Percentiles rank a stretch among this genome's conserved stretches.
These are phyloP conservation scores for Styela plicata DNA, from an alignment of 23 tunicate species.

Conservation along the genomic window DNA sequence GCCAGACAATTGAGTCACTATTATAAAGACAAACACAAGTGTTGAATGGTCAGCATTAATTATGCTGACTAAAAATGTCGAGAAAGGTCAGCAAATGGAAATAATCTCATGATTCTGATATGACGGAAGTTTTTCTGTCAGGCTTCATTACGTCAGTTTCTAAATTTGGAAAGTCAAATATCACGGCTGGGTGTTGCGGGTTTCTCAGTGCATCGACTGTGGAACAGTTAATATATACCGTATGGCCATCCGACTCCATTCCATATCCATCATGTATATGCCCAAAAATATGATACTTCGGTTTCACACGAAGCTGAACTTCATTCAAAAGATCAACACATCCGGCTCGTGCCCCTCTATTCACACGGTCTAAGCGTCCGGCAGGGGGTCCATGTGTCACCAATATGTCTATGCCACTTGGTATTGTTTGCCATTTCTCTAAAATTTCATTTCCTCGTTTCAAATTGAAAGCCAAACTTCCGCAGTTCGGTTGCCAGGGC, in stretches of 20 bases:
- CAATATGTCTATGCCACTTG: constrained; percentile 65
- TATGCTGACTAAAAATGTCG: not conserved
- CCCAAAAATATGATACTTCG: constrained; percentile 79
- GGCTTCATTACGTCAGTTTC: not conserved
- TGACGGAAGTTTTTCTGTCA: not conserved
- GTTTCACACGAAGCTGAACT: constrained; percentile 76
- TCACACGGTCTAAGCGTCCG: constrained; percentile 30
- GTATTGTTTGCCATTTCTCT: constrained; percentile 82
- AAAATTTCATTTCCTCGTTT: constrained; percentile 52
- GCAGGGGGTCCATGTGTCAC: constrained; percentile 89
- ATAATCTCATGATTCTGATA: not conserved
- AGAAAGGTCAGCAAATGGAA: not conserved
- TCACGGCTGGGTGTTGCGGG: constrained; percentile 11
- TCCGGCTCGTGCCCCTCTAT: constrained; percentile 47
- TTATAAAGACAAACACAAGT: too few species aligned
- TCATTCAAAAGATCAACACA: constrained; percentile 81
- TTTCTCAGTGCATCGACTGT: constrained; percentile 17
- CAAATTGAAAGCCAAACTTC: constrained; percentile 72
- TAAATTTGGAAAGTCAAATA: constrained; percentile 19
- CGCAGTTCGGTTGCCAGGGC: constrained; percentile 78
- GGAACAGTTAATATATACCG: constrained; percentile 26
- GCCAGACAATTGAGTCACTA: too few species aligned
- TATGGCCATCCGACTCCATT: constrained; percentile 26
- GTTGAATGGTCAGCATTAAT: too few species aligned
- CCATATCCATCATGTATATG: constrained; percentile 78